Evolutionary conservation across 2,888 invertebrate genomes (phyloP).

Genomic region (Hoplodrina blanda): DNA sequence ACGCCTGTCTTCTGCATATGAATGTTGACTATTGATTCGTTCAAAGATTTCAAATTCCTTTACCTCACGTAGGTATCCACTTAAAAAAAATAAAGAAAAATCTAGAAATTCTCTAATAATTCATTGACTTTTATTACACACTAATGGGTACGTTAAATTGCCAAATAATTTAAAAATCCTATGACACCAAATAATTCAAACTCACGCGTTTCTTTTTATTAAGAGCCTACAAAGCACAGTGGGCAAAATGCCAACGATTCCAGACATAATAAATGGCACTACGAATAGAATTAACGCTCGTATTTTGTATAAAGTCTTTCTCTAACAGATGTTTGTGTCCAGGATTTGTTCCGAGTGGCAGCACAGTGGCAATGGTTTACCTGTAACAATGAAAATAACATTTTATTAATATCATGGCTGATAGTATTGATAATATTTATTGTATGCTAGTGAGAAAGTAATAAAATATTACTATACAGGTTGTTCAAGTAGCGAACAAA

Average conservation of each 20-base stretch:
- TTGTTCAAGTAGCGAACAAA: too few relatives aligned
- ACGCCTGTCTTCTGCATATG: too few relatives aligned
- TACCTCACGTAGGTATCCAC: too few relatives aligned
- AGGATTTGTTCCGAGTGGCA: conserved; percentile 32
- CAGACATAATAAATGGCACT: conserved; percentile 78
- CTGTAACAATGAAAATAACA: conserved; percentile 71
- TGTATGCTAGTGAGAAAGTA: not conserved
- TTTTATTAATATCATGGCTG: conserved; percentile 30
- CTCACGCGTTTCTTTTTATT: conserved; percentile 26
- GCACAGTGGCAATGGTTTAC: conserved; percentile 63
- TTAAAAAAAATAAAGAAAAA: not conserved
- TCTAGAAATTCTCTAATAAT: not conserved
- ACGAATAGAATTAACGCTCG: conserved; percentile 76
- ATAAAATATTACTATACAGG: too few relatives aligned
- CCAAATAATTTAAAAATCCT: conserved; percentile 19
- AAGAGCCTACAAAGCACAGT: conserved; percentile 66
- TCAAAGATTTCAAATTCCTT: too few relatives aligned
- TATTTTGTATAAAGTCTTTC: conserved; percentile 59
- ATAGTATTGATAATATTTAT: not conserved
- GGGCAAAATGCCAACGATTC: conserved; percentile 77
- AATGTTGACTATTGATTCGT: too few relatives aligned
- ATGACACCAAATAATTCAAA: conserved; percentile 11
- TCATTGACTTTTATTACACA: not conserved
- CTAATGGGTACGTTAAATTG: not conserved
- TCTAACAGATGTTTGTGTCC: conserved; percentile 65